phyloP scores from a whole-genome alignment of 2,113 vertebrate genomes.

The Urocitellus parryii region DNA sequence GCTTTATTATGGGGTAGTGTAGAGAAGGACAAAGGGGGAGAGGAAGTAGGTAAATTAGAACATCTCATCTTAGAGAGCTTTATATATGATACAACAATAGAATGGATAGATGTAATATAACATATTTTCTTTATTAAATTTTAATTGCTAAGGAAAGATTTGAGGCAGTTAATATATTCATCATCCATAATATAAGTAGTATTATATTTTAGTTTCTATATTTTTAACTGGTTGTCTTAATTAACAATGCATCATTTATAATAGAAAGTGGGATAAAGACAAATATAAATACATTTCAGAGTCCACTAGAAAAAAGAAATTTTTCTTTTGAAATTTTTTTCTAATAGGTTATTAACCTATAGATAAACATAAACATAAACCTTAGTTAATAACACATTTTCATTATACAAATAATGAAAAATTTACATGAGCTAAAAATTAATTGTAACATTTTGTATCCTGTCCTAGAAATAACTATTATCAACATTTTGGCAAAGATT shows the following conservation, averaged over 20 bases:
- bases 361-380: no score
- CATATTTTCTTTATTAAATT: background rate
- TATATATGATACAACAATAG: background rate
- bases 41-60: background rate
- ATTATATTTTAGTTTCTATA: background rate
- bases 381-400: background rate
- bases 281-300: constrained; percentile 25
- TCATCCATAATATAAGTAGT: background rate
- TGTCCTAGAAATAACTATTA: background rate
- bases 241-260: background rate
- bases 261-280: background rate
- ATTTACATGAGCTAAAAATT: background rate
- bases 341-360: background rate
- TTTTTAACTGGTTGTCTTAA: background rate
- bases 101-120: background rate
- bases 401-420: background rate
- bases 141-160: background rate
- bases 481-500: background rate
- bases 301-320: background rate
- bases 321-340: background rate
- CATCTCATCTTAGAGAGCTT: background rate
- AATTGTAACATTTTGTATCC: background rate
- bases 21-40: no score
- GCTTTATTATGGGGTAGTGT: background rate
- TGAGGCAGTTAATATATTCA: background rate